Base-by-base conservation (phyloP, 2,888 invertebrate species). In the Diplolepis rosae region DNA sequence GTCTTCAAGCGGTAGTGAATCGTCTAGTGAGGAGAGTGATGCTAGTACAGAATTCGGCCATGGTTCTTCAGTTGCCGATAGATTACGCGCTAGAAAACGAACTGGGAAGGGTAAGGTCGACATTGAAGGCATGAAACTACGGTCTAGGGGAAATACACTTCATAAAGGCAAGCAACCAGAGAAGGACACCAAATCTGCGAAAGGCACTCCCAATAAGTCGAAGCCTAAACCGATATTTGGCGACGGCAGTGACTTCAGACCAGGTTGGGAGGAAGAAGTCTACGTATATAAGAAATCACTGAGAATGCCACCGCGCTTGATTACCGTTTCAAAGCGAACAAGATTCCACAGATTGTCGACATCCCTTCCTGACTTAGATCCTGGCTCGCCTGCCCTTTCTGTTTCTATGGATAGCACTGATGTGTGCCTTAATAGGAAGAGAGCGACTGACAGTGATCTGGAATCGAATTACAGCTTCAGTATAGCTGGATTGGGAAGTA, bases 231-330 rank as follows among this genome's bases (percentile, higher is more conserved):
- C 93, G n/a, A 89, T 91, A 35, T 93, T 93, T 83, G 94, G 93
- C 3, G 93, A 93, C 85, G 93, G 93, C 35, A 93, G 93, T 50
- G 93, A 93, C 83, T 94, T 94, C 82, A 91, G 92, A 79, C 94
- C 95, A 0, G 94, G 95, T 0, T 95, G 95, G 95, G 95, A 95
- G 89, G 94, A 95, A 84, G 95, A 95, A 83, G 91, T 96, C 18
- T 95, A 94, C 83, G 93, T 92, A 80, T 96, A 94, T 84, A 96
- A 96, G 86, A 92, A 94, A 79, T 94, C 95, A 0, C 89, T 96
- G 18, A 92, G 96, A 80, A 95, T 96, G 92, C 96, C 96, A 1
- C 91, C 94, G 39, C 92, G 94, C 79, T 90, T 96, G 66, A 96
- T 96, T 78, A 94, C 94, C 45, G 94, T 96, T 69, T 93, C 94